Percentiles rank a stretch among this genome's conserved stretches.
Conservation (phyloP, 2,888 invertebrate genomes). For the Platerodrilus igneus region DNA sequence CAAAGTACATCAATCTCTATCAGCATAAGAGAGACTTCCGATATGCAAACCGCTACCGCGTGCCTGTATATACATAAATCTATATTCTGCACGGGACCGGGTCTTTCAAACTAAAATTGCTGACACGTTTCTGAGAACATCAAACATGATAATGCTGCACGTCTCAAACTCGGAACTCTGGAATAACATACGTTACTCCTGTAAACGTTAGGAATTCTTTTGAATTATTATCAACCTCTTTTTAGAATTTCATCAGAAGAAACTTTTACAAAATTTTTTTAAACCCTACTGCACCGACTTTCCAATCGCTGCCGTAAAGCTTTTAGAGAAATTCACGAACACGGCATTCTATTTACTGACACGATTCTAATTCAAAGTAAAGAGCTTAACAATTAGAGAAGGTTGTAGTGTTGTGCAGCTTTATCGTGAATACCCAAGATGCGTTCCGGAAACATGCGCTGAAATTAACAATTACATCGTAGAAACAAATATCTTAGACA, state of each 20-base stretch:
- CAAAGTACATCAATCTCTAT: slow-evolving; percentile 14
- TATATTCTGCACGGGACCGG: slow-evolving; percentile 24
- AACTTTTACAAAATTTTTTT: slow-evolving; percentile 15
- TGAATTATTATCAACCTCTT: slow-evolving; percentile 12
- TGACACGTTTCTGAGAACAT: slow-evolving; percentile 34
- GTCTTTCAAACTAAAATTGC: slow-evolving; percentile 28
- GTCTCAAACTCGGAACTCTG: slow-evolving; percentile 24
- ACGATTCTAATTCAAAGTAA: no score
- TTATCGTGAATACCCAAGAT: no score
- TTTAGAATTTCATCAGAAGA: slow-evolving; percentile 5
- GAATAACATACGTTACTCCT: slow-evolving; percentile 22
- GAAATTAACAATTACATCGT: no score
- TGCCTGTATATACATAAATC: slow-evolving; percentile 25
- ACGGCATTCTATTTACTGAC: no score
- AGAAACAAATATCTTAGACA: no score
- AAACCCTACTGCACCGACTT: no score
- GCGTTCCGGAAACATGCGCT: no score
- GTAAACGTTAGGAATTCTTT: slow-evolving; percentile 18
- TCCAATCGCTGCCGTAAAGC: no score
- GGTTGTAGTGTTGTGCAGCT: no score
- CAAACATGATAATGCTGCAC: slow-evolving; percentile 35
- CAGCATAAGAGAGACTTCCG: slow-evolving; percentile 14
- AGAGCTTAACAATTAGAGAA: no score
- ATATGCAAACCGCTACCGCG: slow-evolving; percentile 19
- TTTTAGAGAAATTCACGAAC: no score